phyloP scores from a whole-genome alignment of 2,888 invertebrate genomes.

The Drosophila sordidapex region DNA sequence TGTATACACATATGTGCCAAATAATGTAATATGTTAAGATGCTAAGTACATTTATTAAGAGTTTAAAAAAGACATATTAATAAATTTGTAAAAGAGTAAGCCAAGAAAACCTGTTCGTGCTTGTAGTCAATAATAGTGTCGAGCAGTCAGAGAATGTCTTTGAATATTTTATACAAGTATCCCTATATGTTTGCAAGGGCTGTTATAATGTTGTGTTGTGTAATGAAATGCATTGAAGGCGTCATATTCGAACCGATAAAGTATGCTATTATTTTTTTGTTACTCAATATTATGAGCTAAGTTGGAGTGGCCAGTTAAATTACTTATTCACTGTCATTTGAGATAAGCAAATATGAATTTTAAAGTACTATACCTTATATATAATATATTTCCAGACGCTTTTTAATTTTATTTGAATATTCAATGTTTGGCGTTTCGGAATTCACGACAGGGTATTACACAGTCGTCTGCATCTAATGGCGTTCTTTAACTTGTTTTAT shows the following conservation, averaged over 20 bases:
- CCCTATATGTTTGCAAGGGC: not conserved
- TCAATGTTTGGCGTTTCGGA: not conserved
- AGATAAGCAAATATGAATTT: not conserved
- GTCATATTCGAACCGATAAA: not conserved
- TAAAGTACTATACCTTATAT: not conserved
- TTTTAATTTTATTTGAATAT: not conserved
- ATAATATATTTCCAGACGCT: not conserved
- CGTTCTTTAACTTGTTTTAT: conserved; percentile 38
- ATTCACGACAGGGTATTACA: conserved; percentile 23
- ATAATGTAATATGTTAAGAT: not conserved
- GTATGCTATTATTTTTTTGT: not conserved
- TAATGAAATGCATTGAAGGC: not conserved
- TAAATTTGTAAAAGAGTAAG: not conserved
- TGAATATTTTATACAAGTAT: not conserved
- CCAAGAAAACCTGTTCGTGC: not conserved
- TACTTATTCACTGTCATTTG: not conserved
- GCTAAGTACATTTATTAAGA: not conserved
- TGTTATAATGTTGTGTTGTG: not conserved
- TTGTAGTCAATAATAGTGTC: not conserved
- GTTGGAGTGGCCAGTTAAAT: not conserved
- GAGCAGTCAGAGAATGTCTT: not conserved
- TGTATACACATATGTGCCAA: too few species aligned
- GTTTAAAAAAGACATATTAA: not conserved
- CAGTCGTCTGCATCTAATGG: conserved; percentile 2
- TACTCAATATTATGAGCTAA: not conserved